A percentile compares a stretch with the other conserved stretches of the same genome.
Evolutionary conservation across 2,888 invertebrate species (phyloP).

Genomic region (Anarsia innoxiella): DNA sequence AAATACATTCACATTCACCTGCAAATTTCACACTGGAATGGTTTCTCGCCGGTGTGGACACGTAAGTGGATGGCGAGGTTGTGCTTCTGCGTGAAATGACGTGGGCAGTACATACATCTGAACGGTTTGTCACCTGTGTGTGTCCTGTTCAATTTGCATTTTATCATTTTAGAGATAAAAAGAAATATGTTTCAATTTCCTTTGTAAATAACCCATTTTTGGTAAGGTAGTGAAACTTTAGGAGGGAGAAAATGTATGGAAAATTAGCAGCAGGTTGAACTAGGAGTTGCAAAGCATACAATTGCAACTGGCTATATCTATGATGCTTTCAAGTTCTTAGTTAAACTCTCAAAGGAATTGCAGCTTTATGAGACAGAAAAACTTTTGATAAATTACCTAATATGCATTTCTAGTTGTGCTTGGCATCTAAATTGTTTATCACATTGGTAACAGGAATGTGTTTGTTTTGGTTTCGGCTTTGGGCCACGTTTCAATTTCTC

Average conservation of each 20-base stretch:
- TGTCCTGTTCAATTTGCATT: conserved; percentile 44
- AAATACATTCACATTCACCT: conserved; percentile 36
- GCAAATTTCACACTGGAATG: conserved; percentile 78
- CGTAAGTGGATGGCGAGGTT: conserved; percentile 76
- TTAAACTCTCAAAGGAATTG: too few species aligned
- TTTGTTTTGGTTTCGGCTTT: conserved; percentile 74
- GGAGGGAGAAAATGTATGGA: too few species aligned
- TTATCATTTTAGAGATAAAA: too few species aligned
- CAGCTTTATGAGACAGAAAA: too few species aligned
- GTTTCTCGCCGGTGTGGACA: conserved; percentile 75
- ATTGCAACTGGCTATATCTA: too few species aligned
- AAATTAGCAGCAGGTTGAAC: too few species aligned
- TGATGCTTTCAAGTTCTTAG: too few species aligned
- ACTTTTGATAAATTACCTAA: too few species aligned
- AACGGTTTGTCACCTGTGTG: conserved; percentile 78
- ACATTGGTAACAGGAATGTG: conserved; percentile 75
- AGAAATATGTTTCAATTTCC: too few species aligned
- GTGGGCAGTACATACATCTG: conserved; percentile 71
- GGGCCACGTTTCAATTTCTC: conserved; percentile 76
- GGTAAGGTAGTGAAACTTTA: too few species aligned
- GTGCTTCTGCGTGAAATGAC: conserved; percentile 77
- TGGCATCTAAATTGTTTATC: conserved; percentile 77
- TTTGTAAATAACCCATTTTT: too few species aligned
- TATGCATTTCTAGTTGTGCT: conserved; percentile 77
- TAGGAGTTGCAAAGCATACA: too few species aligned